These are phyloP conservation scores for Amphipyra berbera DNA, from an alignment of 2,888 invertebrate genomes.

Conservation along the genomic window DNA sequence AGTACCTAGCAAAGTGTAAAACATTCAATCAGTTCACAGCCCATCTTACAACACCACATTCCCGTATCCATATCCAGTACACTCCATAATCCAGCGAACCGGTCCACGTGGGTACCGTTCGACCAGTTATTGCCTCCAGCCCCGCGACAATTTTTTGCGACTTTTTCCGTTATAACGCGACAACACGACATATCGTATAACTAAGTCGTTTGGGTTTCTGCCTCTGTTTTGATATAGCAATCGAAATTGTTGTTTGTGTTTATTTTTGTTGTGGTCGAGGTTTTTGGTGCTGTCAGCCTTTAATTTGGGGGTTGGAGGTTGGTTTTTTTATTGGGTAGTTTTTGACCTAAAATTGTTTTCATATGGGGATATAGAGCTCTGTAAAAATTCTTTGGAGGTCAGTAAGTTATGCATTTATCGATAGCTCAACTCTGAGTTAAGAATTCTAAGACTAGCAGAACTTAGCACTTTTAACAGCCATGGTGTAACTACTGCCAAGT, in stretches of 20 bases:
- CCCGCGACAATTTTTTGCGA: slow-evolving; percentile 56
- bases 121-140: slow-evolving; percentile 62
- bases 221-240: slow-evolving; percentile 20
- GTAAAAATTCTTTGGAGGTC: no score
- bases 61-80: slow-evolving; percentile 42
- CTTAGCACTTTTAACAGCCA: no score
- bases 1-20: no score
- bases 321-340: neutral
- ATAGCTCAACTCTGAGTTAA: no score
- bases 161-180: slow-evolving; percentile 47
- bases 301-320: neutral
- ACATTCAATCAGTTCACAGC: no score
- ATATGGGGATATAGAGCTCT: no score
- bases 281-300: neutral
- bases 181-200: slow-evolving; percentile 42
- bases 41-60: neutral
- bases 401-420: no score
- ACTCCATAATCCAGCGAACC: slow-evolving; percentile 21
- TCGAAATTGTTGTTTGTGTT: slow-evolving; percentile 14
- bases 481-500: no score
- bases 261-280: neutral
- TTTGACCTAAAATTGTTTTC: no score
- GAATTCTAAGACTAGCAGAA: no score
- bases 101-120: slow-evolving; percentile 58
- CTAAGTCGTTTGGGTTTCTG: slow-evolving; percentile 39